phyloP scores from a whole-genome alignment of 2,113 vertebrate species.

The Pluvialis apricaria region DNA sequence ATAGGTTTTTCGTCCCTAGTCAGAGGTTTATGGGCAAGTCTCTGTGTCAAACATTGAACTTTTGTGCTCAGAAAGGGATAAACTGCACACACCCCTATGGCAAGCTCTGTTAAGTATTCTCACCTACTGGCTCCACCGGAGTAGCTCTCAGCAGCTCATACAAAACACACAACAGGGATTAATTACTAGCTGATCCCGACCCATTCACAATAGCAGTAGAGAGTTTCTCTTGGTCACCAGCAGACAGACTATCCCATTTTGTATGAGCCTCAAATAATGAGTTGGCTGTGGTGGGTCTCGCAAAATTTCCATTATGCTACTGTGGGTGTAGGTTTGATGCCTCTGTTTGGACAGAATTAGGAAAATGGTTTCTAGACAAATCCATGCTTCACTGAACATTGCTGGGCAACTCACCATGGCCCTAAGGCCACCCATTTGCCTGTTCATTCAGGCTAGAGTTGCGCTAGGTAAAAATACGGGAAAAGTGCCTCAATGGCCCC shows the following conservation, averaged over 20 bases:
- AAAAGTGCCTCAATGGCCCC: neutral
- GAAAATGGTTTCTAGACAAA: neutral
- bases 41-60: neutral
- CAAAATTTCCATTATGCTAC: neutral
- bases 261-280: neutral
- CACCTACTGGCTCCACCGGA: neutral
- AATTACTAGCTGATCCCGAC: neutral
- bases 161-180: neutral
- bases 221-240: neutral
- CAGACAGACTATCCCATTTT: neutral
- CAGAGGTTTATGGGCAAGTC: neutral
- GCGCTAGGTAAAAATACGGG: neutral
- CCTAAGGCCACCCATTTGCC: neutral
- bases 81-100: neutral
- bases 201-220: neutral
- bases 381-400: neutral
- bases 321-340: neutral
- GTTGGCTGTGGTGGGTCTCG: constrained; percentile 10
- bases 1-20: neutral
- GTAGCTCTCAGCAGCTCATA: neutral
- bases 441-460: neutral
- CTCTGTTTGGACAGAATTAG: neutral
- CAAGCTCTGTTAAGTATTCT: neutral
- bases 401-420: neutral
- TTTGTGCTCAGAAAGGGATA: neutral